Conservation (phyloP, 2,113 vertebrate species). For the Syrmaticus mikado region DNA sequence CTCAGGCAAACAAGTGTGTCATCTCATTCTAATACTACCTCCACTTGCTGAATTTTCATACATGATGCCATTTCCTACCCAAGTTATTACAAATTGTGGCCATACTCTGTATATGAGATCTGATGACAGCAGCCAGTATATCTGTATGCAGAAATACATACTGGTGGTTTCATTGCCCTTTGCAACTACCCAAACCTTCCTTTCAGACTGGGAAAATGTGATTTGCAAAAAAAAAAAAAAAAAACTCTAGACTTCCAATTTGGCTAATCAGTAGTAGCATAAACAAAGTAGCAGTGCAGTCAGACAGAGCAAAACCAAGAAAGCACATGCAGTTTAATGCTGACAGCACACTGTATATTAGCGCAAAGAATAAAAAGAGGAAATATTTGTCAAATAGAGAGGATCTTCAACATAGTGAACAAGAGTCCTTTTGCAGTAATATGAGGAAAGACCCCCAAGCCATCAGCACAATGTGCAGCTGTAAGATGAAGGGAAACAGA, state of each 20-base stretch:
- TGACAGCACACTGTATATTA: not conserved
- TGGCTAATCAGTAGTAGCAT: not conserved
- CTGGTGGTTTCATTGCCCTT: not conserved
- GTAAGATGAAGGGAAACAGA: slow-evolving; percentile 48
- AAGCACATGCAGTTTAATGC: not conserved
- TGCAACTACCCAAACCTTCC: not conserved
- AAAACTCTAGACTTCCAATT: not conserved
- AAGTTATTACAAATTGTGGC: not conserved
- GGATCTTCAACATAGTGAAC: slow-evolving; percentile 10
- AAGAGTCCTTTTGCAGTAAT: not conserved
- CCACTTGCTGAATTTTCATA: not conserved
- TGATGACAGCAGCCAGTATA: not conserved
- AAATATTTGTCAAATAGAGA: slow-evolving; percentile 48
- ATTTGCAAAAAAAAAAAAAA: not conserved
- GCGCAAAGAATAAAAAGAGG: slow-evolving; percentile 4
- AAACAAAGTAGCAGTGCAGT: not conserved
- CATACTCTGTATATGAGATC: not conserved
- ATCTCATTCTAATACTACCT: not conserved
- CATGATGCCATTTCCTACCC: not conserved
- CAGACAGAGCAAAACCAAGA: not conserved
- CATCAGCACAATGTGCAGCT: slow-evolving; percentile 3
- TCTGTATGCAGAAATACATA: not conserved
- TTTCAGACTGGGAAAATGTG: not conserved
- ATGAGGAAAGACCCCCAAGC: slow-evolving; percentile 27
- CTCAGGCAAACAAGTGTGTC: not conserved